Conservation (phyloP, 2,888 invertebrate genomes). For the Plagodis pulveraria region DNA sequence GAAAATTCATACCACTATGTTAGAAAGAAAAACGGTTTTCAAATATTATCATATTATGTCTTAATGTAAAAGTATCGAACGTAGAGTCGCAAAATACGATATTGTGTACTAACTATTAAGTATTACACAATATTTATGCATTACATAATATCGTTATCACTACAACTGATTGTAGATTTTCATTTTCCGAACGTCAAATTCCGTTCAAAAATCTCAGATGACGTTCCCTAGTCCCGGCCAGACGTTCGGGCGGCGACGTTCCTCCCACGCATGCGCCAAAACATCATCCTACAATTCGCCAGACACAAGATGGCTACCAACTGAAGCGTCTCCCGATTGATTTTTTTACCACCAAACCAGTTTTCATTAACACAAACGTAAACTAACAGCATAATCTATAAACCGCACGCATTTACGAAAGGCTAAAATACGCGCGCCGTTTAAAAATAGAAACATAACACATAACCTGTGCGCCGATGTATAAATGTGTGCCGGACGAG, state of each 20-base stretch:
- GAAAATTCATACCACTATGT: too few relatives aligned
- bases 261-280: conserved; percentile 64
- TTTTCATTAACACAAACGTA: conserved; percentile 44
- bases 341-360: conserved; percentile 69
- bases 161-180: neutral
- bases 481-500: conserved; percentile 28
- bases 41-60: too few relatives aligned
- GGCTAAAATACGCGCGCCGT: conserved; percentile 12
- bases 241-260: conserved; percentile 53
- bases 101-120: too few relatives aligned
- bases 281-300: conserved; percentile 54
- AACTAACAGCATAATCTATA: conserved; percentile 34
- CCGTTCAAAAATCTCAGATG: conserved; percentile 23
- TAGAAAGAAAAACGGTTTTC: too few relatives aligned
- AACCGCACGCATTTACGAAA: conserved; percentile 26
- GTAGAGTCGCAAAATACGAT: too few relatives aligned
- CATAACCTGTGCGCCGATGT: conserved; percentile 32
- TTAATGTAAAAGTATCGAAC: too few relatives aligned
- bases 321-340: conserved; percentile 68
- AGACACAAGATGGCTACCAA: conserved; percentile 74
- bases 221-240: conserved; percentile 31
- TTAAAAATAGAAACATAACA: conserved; percentile 30
- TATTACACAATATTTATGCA: too few relatives aligned
- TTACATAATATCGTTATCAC: too few relatives aligned
- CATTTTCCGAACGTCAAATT: conserved; percentile 17